Evolutionary conservation across 2,797 vertebrate genomes (phyloP).

Genomic region (Agapornis canus): DNA sequence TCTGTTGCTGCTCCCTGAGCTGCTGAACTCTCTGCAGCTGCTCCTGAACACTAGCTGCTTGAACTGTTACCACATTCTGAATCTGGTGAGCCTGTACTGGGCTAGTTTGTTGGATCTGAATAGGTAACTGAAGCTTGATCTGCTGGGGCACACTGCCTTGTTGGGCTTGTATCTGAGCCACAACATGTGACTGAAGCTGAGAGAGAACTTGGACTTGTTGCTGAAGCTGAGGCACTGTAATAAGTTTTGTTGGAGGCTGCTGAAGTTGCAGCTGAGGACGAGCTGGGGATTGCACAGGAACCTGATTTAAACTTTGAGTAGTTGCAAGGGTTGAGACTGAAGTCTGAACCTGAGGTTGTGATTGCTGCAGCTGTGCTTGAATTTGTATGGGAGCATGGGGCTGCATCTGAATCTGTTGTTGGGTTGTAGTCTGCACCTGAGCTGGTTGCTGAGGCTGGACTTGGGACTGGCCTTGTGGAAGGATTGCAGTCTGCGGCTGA

Average conservation of each 20-base stretch:
- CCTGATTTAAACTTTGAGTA: slow-evolving; percentile 75
- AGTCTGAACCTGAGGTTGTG: slow-evolving; percentile 74
- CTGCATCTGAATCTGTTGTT: slow-evolving; percentile 82
- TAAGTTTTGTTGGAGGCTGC: slow-evolving; percentile 81
- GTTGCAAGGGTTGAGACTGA: slow-evolving; percentile 70
- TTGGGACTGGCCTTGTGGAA: slow-evolving; percentile 71
- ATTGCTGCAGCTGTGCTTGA: slow-evolving; percentile 75
- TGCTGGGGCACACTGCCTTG: slow-evolving; percentile 87
- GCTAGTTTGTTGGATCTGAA: slow-evolving; percentile 86
- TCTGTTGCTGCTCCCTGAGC: slow-evolving; percentile 93
- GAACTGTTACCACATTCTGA: slow-evolving; percentile 91
- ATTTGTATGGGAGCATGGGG: slow-evolving; percentile 83
- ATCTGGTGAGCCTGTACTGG: slow-evolving; percentile 88
- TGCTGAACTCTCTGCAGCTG: slow-evolving; percentile 95
- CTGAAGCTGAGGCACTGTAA: slow-evolving; percentile 86
- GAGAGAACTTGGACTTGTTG: slow-evolving; percentile 89
- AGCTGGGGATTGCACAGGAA: slow-evolving; percentile 77
- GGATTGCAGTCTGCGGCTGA: slow-evolving; percentile 56
- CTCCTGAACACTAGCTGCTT: slow-evolving; percentile 93
- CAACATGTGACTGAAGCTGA: slow-evolving; percentile 84
- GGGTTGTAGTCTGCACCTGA: slow-evolving; percentile 85
- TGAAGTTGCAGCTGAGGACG: slow-evolving; percentile 84
- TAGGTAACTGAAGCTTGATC: slow-evolving; percentile 88
- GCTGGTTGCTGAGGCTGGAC: slow-evolving; percentile 79
- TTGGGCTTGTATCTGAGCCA: slow-evolving; percentile 89